Base-by-base conservation (phyloP, 2,888 invertebrate genomes). In the Microplitis manilae region DNA sequence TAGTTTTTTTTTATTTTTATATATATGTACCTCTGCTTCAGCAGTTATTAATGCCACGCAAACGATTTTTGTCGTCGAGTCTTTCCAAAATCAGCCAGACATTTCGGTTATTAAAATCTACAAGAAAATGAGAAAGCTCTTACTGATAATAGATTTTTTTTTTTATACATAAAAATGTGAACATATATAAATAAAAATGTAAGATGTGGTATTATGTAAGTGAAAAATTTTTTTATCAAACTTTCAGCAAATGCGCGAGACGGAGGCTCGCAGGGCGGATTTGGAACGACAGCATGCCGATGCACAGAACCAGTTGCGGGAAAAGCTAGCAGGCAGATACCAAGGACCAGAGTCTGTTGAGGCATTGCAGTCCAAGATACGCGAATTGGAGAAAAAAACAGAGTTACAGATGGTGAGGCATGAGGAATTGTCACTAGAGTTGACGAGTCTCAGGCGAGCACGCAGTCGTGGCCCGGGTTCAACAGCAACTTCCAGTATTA, bases 311-410 rank as follows among this genome's bases (percentile, higher is more conserved):
- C 94, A 94, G 88, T 91, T 94, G 83, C 92, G 94, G 70, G 90
- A 90, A 64, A 90, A 90, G 85, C 83, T 90, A 85, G 89, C 92
- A 85, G 92, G 93, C 62, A 86, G 92, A 71, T 92, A 92, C 80
- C 92, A 92, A 84, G 92, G 92, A 15, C 90, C 92, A 77, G 95
- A 95, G 84, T 92, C 92, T 61, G 91, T 93, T 79, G 94, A 94
- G 86, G 94, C 94, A 81, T 91, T 95, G 86, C 95, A 96, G 90
- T 96, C 96, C 69, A 93, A 96, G 85, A 96, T 96, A 73, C 93
- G 97, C 82, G 97, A 97, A 90, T 92, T 97, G 82, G 97, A 97
- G 90, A 97, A 97, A 90, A 97, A 97, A 92, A 96, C 96, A 80
- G 93, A 93, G 84, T 88, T 93, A 81, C 93, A 93, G 82, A 87